These are phyloP conservation scores for Teinopalpus imperialis DNA, from an alignment of 2,888 invertebrate species.

Conservation along the genomic window DNA sequence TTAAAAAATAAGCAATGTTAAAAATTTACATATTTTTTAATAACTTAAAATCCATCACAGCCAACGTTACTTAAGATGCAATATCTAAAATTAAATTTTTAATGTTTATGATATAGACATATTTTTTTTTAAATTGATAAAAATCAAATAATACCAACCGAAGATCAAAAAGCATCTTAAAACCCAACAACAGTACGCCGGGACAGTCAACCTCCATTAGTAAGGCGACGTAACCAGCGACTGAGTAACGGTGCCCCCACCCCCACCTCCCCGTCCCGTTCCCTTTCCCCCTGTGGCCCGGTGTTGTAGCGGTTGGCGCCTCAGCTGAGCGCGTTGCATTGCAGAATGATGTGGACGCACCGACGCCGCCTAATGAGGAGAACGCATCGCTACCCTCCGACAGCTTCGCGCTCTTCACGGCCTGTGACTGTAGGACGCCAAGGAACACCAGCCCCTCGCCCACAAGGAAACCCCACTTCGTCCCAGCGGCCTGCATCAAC, in stretches of 20 bases:
- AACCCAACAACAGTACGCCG: too few relatives aligned
- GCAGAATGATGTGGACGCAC: constrained; percentile 80
- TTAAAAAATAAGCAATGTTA: too few relatives aligned
- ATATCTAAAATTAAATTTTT: too few relatives aligned
- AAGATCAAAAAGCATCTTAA: too few relatives aligned
- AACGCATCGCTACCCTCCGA: constrained; percentile 46
- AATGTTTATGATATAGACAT: too few relatives aligned
- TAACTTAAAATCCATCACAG: too few relatives aligned
- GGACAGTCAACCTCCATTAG: constrained; percentile 44
- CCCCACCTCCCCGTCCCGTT: constrained; percentile 28
- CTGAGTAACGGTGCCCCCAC: constrained; percentile 67
- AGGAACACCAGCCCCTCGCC: constrained; percentile 27
- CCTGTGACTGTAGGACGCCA: constrained; percentile 41
- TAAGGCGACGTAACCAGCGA: constrained; percentile 49
- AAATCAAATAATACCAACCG: too few relatives aligned
- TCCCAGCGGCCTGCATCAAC: constrained; percentile 25
- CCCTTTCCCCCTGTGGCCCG: constrained; percentile 38
- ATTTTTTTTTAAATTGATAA: too few relatives aligned
- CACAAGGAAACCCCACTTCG: constrained; percentile 24
- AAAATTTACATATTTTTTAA: too few relatives aligned
- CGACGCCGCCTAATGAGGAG: constrained; percentile 68
- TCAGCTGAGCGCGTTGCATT: constrained; percentile 76
- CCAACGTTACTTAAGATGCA: too few relatives aligned
- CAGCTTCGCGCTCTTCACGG: constrained; percentile 43
- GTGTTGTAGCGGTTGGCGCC: constrained; percentile 67